Evolutionary conservation across 2,888 invertebrate species (phyloP).

Genomic region (Hipparchia semele): DNA sequence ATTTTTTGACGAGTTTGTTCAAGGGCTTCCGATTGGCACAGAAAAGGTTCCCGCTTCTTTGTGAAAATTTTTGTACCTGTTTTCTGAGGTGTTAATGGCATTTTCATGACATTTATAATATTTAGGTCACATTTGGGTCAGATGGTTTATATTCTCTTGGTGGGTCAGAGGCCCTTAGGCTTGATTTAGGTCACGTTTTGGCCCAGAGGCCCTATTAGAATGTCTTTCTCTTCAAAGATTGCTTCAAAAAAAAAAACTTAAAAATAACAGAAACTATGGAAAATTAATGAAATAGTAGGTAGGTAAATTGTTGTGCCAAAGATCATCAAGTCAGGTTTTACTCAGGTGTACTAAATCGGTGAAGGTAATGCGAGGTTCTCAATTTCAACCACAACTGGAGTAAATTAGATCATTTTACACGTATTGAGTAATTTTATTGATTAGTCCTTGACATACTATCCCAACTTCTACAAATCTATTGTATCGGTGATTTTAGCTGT

Average conservation of each 20-base stretch:
- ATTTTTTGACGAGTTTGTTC: constrained; percentile 11
- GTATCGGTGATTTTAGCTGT: neutral
- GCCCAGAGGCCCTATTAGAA: too few species aligned
- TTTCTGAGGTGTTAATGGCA: constrained; percentile 10
- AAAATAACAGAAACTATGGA: too few species aligned
- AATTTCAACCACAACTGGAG: constrained; percentile 23
- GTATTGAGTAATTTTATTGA: constrained; percentile 13
- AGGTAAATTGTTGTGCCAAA: neutral
- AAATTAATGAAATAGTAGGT: too few species aligned
- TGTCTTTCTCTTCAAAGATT: too few species aligned
- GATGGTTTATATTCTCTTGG: neutral
- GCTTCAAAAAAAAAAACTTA: too few species aligned
- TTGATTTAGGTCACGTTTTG: too few species aligned
- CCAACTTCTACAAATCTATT: neutral
- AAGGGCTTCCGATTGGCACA: constrained; percentile 21
- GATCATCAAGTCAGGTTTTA: neutral
- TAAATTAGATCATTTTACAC: constrained; percentile 21
- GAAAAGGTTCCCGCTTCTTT: constrained; percentile 10
- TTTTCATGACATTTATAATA: constrained; percentile 4
- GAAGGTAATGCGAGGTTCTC: constrained; percentile 13
- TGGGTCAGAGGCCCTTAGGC: too few species aligned
- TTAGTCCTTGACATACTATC: constrained; percentile 26
- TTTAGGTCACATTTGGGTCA: constrained; percentile 6
- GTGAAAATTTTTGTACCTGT: constrained; percentile 1
- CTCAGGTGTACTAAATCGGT: neutral